phyloP scores from a whole-genome alignment of 2,113 vertebrate species.

The Fulica atra region DNA sequence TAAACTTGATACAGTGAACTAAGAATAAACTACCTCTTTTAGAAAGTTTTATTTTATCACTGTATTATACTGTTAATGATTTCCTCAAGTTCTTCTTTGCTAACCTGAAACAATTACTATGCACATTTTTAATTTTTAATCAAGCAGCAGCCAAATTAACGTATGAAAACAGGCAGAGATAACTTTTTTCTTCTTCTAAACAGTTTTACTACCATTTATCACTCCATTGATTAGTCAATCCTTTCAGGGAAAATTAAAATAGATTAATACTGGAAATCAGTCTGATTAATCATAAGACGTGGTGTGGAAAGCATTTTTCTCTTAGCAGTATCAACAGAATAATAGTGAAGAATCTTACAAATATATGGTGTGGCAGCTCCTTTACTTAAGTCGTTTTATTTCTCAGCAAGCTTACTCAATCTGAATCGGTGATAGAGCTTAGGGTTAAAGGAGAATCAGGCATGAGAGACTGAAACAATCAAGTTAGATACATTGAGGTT shows the following conservation, averaged over 20 bases:
- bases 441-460: not conserved
- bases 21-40: not conserved
- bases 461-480: not conserved
- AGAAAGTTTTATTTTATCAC: not conserved
- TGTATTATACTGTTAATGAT: not conserved
- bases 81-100: not conserved
- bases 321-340: not conserved
- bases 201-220: not conserved
- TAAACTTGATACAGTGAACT: not conserved
- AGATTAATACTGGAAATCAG: not conserved
- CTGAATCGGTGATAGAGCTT: not conserved
- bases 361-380: not conserved
- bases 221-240: not conserved
- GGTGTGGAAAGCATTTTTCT: not conserved
- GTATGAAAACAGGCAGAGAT: not conserved
- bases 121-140: not conserved
- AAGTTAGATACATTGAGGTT: not conserved
- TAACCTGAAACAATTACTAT: not conserved
- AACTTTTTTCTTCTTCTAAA: not conserved
- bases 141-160: not conserved
- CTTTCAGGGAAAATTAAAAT: not conserved
- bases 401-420: not conserved
- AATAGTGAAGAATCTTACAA: not conserved
- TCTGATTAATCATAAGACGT: not conserved
- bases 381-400: not conserved